These are phyloP conservation scores for Tiliacea citrago DNA, from an alignment of 2,888 invertebrate genomes.

Conservation along the genomic window DNA sequence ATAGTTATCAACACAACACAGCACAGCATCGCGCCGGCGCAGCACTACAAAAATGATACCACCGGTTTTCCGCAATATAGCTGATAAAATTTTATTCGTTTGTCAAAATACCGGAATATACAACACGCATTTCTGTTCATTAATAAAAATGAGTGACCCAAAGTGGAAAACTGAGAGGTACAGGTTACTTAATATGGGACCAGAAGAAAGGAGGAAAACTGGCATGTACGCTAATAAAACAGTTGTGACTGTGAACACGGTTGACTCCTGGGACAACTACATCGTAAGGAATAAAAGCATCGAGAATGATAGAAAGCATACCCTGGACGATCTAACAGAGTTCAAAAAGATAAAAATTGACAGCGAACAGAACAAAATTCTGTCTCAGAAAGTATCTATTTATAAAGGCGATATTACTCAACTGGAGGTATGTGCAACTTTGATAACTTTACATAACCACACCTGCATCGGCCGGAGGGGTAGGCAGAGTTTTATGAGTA, in stretches of 20 bases:
- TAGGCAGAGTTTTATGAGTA: neutral
- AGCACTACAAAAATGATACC: slow-evolving; percentile 64
- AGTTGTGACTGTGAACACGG: slow-evolving; percentile 81
- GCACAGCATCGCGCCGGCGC: no score
- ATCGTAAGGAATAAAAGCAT: slow-evolving; percentile 79
- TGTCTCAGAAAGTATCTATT: slow-evolving; percentile 92
- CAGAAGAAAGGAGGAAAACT: slow-evolving; percentile 89
- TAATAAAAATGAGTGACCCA: slow-evolving; percentile 81
- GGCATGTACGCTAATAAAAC: slow-evolving; percentile 80
- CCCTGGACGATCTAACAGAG: slow-evolving; percentile 79
- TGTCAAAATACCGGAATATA: slow-evolving; percentile 34
- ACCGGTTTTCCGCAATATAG: slow-evolving; percentile 58
- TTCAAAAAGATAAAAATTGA: slow-evolving; percentile 80
- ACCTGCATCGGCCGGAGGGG: no score
- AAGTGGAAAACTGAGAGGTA: slow-evolving; percentile 89
- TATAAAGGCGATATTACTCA: slow-evolving; percentile 96
- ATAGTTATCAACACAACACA: no score
- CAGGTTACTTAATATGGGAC: slow-evolving; percentile 87
- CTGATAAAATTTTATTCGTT: slow-evolving; percentile 58
- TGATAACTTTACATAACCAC: neutral
- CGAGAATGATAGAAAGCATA: slow-evolving; percentile 79
- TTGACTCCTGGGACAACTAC: slow-evolving; percentile 91
- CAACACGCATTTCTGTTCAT: slow-evolving; percentile 66
- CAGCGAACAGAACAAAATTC: slow-evolving; percentile 77
- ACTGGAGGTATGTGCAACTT: slow-evolving; percentile 90